Percentiles rank a stretch among this genome's conserved stretches.
Conservation (phyloP, 2,113 vertebrate genomes). For the Crotophaga sulcirostris region DNA sequence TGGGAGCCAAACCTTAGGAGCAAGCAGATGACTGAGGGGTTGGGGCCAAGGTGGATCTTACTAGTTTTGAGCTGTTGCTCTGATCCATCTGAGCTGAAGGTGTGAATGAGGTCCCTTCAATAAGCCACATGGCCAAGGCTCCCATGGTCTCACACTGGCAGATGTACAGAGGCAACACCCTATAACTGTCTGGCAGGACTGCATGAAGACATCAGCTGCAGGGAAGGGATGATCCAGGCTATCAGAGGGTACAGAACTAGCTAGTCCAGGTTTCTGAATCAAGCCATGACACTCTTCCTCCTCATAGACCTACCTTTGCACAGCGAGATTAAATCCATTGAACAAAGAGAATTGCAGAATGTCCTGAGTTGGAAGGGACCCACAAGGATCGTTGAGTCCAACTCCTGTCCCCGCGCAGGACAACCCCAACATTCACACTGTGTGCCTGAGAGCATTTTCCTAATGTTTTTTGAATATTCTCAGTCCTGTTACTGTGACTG, state of each 20-base stretch:
- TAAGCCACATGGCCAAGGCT: neutral
- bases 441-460: no score
- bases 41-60: neutral
- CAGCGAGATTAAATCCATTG: neutral
- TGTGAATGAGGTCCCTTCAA: neutral
- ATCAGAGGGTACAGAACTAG: neutral
- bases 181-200: neutral
- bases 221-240: neutral
- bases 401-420: no score
- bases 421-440: no score
- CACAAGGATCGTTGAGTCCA: no score
- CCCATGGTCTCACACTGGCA: neutral
- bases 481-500: no score
- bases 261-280: neutral
- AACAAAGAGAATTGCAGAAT: neutral
- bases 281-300: neutral
- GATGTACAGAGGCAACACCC: neutral
- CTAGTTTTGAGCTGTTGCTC: neutral
- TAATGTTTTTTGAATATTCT: no score
- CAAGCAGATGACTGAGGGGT: neutral
- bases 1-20: neutral
- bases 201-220: accelerated
- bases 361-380: no score
- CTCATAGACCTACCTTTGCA: neutral
- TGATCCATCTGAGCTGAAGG: neutral